Conservation (phyloP, 2,113 vertebrate genomes). For the Brachypteracias leptosomus region DNA sequence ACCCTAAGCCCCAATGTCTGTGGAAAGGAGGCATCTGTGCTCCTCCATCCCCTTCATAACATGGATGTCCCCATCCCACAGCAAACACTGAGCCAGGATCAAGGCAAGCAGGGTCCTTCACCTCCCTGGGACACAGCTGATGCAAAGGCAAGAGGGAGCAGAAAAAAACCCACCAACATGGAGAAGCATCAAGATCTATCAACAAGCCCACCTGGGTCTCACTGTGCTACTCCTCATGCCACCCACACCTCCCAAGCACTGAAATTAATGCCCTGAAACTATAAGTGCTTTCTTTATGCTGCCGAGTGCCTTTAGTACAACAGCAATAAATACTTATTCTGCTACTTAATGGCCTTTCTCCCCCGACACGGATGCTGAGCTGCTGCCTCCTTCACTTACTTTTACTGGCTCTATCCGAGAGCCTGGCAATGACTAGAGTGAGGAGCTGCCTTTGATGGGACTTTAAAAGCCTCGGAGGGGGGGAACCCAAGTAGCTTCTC, state of each 20-base stretch:
- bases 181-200: background rate
- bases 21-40: fast-evolving
- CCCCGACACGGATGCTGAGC: background rate
- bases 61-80: background rate
- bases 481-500: background rate
- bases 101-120: background rate
- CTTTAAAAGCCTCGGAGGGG: background rate
- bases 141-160: background rate
- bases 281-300: background rate
- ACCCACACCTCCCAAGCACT: background rate
- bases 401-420: background rate
- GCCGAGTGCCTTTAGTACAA: background rate
- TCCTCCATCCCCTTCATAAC: background rate
- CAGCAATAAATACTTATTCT: constrained; percentile 43
- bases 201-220: background rate
- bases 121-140: fast-evolving
- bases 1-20: fast-evolving
- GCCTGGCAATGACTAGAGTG: background rate
- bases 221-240: background rate
- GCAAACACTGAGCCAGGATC: background rate
- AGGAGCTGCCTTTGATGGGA: background rate
- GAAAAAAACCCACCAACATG: background rate
- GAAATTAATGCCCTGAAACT: constrained; percentile 7
- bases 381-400: background rate
- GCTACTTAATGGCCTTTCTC: constrained; percentile 20